A percentile compares a stretch with the other conserved stretches of the same genome.
phyloP scores from a whole-genome alignment of 2,113 vertebrate species.

The Pachyramphus minor region DNA sequence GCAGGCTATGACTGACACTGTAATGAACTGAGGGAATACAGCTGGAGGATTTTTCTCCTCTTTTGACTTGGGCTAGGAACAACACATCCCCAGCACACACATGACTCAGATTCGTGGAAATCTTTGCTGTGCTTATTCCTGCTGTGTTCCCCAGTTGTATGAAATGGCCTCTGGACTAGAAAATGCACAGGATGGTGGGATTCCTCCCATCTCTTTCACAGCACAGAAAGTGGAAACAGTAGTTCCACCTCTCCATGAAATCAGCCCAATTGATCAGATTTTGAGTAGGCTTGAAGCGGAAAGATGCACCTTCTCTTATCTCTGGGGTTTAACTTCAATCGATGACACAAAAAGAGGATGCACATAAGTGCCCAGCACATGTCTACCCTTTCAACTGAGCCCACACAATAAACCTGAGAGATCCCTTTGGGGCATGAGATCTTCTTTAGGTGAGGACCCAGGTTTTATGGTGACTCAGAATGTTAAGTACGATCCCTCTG shows the following conservation, averaged over 20 bases:
- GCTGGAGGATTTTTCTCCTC: background rate
- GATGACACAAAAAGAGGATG: background rate
- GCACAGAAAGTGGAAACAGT: background rate
- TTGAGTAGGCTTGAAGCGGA: background rate
- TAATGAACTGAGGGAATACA: background rate
- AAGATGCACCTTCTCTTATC: background rate
- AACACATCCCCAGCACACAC: background rate
- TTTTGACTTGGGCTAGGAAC: background rate
- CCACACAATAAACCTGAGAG: background rate
- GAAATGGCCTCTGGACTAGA: background rate
- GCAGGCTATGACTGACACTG: constrained; percentile 16
- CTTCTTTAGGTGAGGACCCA: background rate
- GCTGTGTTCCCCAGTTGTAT: fast-evolving
- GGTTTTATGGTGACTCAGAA: background rate
- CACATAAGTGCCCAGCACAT: background rate
- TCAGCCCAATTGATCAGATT: background rate
- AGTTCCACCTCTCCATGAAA: background rate
- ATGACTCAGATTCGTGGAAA: background rate
- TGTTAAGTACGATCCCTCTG: fast-evolving
- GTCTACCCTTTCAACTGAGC: background rate
- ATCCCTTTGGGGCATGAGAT: background rate
- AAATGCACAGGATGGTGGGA: background rate
- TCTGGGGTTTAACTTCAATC: background rate
- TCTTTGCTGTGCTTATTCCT: background rate
- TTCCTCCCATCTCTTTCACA: background rate